A percentile compares a stretch with the other conserved stretches of the same genome.
These are phyloP conservation scores for Thalassaphorura encarpata DNA, from an alignment of 1,140 invertebrate genomes.

Conservation along the genomic window DNA sequence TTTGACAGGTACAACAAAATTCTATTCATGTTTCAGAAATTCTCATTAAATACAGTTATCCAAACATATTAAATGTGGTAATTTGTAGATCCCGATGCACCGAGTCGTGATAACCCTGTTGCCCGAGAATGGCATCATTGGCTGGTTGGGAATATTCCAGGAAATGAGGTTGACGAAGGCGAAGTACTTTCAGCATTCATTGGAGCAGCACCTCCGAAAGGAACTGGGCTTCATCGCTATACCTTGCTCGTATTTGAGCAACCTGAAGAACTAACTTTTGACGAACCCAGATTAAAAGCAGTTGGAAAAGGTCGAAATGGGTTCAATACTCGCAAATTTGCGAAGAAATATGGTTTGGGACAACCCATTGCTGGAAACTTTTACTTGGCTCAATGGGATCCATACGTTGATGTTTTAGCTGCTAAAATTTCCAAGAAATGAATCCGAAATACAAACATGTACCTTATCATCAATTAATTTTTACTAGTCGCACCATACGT, in stretches of 20 bases:
- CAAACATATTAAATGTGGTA: too few species aligned
- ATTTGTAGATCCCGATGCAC: conserved; percentile 33
- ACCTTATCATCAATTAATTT: too few species aligned
- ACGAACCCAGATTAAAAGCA: conserved; percentile 39
- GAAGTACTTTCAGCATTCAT: conserved; percentile 66
- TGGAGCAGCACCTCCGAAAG: conserved; percentile 69
- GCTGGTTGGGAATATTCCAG: conserved; percentile 83
- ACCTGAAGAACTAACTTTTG: conserved; percentile 39
- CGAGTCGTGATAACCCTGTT: neutral
- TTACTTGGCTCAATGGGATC: conserved; percentile 78
- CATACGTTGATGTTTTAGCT: too few species aligned
- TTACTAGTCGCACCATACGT: too few species aligned
- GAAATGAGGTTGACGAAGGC: conserved; percentile 56
- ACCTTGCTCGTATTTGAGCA: conserved; percentile 30
- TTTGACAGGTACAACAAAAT: too few species aligned
- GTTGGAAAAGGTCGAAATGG: conserved; percentile 55
- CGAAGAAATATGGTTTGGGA: conserved; percentile 67
- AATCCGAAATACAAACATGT: too few species aligned
- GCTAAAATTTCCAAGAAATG: too few species aligned
- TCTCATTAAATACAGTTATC: conserved; percentile 1
- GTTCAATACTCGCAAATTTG: conserved; percentile 73
- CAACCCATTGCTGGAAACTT: conserved; percentile 77
- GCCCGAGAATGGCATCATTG: conserved; percentile 80
- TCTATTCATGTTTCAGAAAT: too few species aligned
- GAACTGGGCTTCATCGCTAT: conserved; percentile 36